phyloP scores from a whole-genome alignment of 2,113 vertebrate genomes.

The Uria lomvia region DNA sequence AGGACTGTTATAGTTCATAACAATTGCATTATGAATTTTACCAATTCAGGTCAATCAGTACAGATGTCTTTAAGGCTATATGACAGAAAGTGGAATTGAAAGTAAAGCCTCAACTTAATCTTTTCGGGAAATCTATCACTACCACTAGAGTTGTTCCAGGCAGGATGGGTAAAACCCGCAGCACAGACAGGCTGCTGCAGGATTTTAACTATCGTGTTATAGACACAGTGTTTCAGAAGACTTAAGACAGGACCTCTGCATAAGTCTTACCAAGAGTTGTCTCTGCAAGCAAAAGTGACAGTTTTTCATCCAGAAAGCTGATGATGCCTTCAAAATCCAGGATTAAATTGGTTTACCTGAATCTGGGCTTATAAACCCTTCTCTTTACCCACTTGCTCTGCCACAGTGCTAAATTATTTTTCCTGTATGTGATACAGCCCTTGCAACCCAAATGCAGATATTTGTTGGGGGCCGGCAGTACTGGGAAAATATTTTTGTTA shows the following conservation, averaged over 20 bases:
- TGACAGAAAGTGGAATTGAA: not conserved
- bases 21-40: not conserved
- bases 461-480: not conserved
- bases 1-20: not conserved
- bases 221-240: not conserved
- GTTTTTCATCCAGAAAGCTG: not conserved
- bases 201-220: not conserved
- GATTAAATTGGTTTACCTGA: not conserved
- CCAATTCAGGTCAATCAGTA: not conserved
- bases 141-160: not conserved
- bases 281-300: not conserved
- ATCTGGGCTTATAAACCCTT: not conserved
- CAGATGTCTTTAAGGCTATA: not conserved
- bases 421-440: not conserved
- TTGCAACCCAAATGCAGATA: not conserved
- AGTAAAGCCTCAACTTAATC: not conserved
- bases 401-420: not conserved
- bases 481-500: not conserved
- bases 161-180: not conserved
- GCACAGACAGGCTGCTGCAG: not conserved
- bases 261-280: not conserved
- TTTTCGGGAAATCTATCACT: not conserved
- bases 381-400: not conserved
- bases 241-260: not conserved
- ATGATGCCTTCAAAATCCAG: not conserved